Evolutionary conservation across 2,113 vertebrate species (phyloP).

Genomic region (Benitochromis conjunctus): DNA sequence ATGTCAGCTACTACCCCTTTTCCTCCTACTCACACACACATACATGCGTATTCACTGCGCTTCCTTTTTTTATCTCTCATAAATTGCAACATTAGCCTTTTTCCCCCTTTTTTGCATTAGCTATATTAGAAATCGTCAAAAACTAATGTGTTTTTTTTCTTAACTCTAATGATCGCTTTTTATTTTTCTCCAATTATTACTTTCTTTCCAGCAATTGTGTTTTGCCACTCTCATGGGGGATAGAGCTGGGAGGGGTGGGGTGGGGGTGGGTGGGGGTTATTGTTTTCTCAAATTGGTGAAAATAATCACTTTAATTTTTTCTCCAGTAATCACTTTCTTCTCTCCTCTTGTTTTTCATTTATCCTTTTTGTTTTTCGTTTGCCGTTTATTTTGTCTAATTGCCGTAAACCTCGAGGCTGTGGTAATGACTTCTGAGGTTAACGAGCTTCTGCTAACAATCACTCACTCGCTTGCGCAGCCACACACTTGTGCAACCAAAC

Average conservation of each 20-base stretch:
- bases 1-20: slow-evolving; percentile 32
- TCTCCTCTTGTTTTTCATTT: slow-evolving; percentile 36
- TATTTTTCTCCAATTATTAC: neutral
- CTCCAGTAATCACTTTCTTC: slow-evolving; percentile 24
- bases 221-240: neutral
- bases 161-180: neutral
- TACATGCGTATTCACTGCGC: neutral
- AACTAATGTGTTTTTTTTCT: neutral
- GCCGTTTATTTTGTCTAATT: slow-evolving; percentile 57
- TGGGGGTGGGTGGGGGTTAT: neutral
- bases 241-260: neutral
- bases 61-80: neutral
- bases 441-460: slow-evolving; percentile 61
- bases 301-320: slow-evolving; percentile 17
- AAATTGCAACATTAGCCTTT: neutral
- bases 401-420: slow-evolving; percentile 51
- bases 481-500: neutral
- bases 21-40: neutral
- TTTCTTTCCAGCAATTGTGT: neutral
- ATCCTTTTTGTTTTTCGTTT: slow-evolving; percentile 30
- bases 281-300: slow-evolving; percentile 20
- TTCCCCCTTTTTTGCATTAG: neutral
- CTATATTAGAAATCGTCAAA: neutral
- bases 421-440: slow-evolving; percentile 61
- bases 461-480: neutral